A percentile compares a stretch with the other conserved stretches of the same genome.
phyloP scores from a whole-genome alignment of 1,140 invertebrate species.

The Physella acuta region DNA sequence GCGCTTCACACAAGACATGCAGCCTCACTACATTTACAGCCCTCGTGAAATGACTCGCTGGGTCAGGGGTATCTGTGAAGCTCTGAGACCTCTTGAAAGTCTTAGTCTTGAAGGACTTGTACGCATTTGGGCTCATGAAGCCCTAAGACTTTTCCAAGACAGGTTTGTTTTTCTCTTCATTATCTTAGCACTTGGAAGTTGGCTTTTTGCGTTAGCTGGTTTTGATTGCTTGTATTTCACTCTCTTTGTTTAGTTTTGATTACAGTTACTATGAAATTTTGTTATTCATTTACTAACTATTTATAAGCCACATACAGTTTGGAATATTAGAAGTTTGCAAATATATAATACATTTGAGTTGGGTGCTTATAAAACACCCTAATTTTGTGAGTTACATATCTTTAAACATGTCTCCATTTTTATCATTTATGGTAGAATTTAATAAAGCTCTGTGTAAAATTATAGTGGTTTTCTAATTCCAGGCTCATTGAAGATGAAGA shows the following conservation, averaged over 20 bases:
- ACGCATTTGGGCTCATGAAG: slow-evolving; percentile 97
- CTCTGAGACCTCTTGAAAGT: slow-evolving; percentile 87
- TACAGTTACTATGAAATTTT: too few species aligned
- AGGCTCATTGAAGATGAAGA: slow-evolving; percentile 92
- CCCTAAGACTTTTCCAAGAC: slow-evolving; percentile 92
- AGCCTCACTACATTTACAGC: slow-evolving; percentile 99
- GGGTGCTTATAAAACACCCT: too few species aligned
- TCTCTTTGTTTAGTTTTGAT: too few species aligned
- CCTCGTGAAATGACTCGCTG: slow-evolving; percentile 99
- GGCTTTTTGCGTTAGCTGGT: too few species aligned
- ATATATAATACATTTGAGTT: too few species aligned
- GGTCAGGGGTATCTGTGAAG: slow-evolving; percentile 99
- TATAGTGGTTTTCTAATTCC: slow-evolving; percentile 8
- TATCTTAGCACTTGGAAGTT: too few species aligned
- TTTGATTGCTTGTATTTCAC: too few species aligned
- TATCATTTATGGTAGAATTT: too few species aligned
- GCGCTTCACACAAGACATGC: slow-evolving; percentile 98
- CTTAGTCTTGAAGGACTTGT: slow-evolving; percentile 91
- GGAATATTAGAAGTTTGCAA: too few species aligned
- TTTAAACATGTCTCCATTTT: background rate
- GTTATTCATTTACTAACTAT: too few species aligned
- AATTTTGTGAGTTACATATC: background rate
- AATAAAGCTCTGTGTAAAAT: too few species aligned
- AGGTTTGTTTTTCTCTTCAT: slow-evolving; percentile 57
- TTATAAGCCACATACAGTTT: too few species aligned